Percentiles rank a stretch among this genome's conserved stretches.
These are phyloP conservation scores for Anarsia innoxiella DNA, from an alignment of 2,888 invertebrate species.

Conservation along the genomic window DNA sequence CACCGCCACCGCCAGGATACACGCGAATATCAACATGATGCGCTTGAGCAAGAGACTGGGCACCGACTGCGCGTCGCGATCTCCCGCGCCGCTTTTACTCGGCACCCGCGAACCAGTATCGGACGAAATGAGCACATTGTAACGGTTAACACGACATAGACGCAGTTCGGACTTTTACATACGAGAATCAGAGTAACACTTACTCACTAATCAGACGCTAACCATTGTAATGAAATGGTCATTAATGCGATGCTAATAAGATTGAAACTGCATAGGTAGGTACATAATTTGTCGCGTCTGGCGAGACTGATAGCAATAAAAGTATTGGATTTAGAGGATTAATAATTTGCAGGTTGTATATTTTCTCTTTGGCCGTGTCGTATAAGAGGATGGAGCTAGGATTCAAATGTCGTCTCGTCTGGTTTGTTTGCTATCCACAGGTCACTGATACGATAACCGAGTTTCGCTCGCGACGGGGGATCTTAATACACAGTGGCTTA, in stretches of 20 bases:
- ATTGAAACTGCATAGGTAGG: too few species aligned
- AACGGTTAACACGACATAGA: constrained; percentile 62
- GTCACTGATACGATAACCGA: constrained; percentile 52
- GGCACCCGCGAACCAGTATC: constrained; percentile 59
- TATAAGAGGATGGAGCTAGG: constrained; percentile 19
- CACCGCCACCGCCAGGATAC: constrained; percentile 38
- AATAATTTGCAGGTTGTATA: background rate
- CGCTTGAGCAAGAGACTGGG: constrained; percentile 43
- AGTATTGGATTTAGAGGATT: background rate
- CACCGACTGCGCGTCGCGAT: constrained; percentile 47
- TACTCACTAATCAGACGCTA: constrained; percentile 13
- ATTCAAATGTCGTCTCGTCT: constrained; percentile 5
- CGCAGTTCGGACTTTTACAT: constrained; percentile 30
- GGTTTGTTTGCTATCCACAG: constrained; percentile 32
- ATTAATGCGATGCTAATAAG: too few species aligned
- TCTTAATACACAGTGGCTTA: too few species aligned
- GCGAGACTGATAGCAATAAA: too few species aligned
- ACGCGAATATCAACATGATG: constrained; percentile 46
- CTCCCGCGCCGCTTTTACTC: constrained; percentile 64
- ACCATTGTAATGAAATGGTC: too few species aligned
- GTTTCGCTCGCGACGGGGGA: constrained; percentile 34
- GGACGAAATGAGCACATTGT: constrained; percentile 63
- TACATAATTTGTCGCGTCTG: too few species aligned
- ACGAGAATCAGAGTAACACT: constrained; percentile 21
- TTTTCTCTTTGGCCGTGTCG: too few species aligned